phyloP scores from a whole-genome alignment of 2,888 invertebrate species.

The Strigamia crassipes region DNA sequence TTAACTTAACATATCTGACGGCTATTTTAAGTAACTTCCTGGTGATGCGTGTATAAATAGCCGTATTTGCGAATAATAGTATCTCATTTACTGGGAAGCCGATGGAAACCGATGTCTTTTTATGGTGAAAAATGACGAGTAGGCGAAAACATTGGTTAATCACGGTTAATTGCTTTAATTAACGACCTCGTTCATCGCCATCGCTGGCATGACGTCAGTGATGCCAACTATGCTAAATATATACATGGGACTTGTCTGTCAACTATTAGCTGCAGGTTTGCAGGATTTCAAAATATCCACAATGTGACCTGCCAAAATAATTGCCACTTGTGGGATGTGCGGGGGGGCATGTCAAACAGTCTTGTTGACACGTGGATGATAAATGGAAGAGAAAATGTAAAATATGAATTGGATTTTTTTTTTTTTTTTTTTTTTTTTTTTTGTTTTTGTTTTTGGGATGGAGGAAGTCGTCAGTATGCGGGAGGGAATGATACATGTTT shows the following conservation, averaged over 20 bases:
- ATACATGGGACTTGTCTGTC: neutral
- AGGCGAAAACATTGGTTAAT: neutral
- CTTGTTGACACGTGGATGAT: neutral
- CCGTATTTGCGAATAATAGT: neutral
- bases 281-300: conserved; percentile 20
- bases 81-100: neutral
- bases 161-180: conserved; percentile 4
- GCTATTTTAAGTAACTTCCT: conserved; percentile 20
- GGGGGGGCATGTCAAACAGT: neutral
- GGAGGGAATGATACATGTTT: neutral
- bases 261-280: neutral
- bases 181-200: neutral
- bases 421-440: neutral
- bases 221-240: no score
- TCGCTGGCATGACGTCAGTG: neutral
- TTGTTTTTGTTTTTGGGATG: neutral
- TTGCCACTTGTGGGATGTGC: conserved; percentile 2
- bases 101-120: neutral
- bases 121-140: neutral
- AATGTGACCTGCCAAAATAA: conserved; percentile 16
- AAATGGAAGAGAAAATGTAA: neutral
- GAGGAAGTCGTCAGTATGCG: neutral
- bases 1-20: neutral
- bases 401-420: neutral
- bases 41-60: conserved; percentile 13